These are phyloP conservation scores for Suncus etruscus DNA, from an alignment of 2,113 vertebrate genomes.

Conservation along the genomic window DNA sequence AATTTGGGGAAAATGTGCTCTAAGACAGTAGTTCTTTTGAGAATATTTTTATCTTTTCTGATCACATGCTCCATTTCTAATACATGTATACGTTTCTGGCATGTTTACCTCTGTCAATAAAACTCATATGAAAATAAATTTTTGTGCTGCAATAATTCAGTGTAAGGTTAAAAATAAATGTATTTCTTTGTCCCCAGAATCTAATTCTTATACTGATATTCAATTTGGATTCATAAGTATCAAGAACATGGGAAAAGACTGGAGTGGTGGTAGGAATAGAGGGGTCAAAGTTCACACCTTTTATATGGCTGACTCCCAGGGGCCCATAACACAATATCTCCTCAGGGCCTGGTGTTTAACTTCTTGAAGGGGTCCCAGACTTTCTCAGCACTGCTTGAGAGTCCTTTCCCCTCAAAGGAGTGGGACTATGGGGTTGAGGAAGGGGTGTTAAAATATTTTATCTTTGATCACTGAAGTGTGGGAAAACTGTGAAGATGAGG, in stretches of 20 bases:
- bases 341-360: no score
- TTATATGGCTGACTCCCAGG: no score
- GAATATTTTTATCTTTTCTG: constrained; percentile 27
- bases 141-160: neutral
- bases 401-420: neutral
- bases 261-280: no score
- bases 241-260: neutral
- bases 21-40: neutral
- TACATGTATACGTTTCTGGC: neutral
- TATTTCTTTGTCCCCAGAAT: neutral
- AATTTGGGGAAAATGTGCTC: neutral
- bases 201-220: neutral
- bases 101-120: constrained; percentile 25
- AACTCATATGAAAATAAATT: constrained; percentile 11
- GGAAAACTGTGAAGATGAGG: neutral
- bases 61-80: neutral
- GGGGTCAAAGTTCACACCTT: no score
- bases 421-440: neutral
- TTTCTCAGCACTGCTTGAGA: no score
- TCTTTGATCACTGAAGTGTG: neutral
- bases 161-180: neutral
- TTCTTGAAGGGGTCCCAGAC: no score
- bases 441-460: neutral
- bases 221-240: neutral
- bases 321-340: no score